phyloP scores from a whole-genome alignment of 1,140 invertebrate genomes.

The Ceratina australensis region DNA sequence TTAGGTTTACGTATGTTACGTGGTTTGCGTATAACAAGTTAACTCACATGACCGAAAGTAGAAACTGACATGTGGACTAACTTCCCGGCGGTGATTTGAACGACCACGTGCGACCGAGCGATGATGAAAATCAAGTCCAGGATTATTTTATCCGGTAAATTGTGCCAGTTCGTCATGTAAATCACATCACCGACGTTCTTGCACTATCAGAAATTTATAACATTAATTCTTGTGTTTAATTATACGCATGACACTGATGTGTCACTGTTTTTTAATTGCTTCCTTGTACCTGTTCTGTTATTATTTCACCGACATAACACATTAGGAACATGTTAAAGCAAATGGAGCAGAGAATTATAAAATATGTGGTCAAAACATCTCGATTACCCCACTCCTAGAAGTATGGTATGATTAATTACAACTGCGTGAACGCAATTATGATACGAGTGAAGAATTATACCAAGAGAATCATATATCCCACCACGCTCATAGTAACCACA shows the following conservation, averaged over 20 bases:
- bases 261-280: not conserved
- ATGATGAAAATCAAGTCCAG: conserved; percentile 61
- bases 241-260: no score
- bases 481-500: conserved; percentile 56
- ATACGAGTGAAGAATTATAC: conserved; percentile 13
- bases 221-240: conserved; percentile 3
- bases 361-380: conserved; percentile 27
- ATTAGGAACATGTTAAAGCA: conserved; percentile 66
- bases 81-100: conserved; percentile 64
- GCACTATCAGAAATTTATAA: conserved; percentile 48
- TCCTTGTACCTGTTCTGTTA: conserved; percentile 58
- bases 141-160: conserved; percentile 51
- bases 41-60: conserved; percentile 64
- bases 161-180: conserved; percentile 65
- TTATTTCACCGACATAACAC: conserved; percentile 65
- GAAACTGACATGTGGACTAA: conserved; percentile 58
- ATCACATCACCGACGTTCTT: conserved; percentile 56
- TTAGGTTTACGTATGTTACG: not conserved
- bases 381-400: conserved; percentile 59
- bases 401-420: not conserved
- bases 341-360: conserved; percentile 43
- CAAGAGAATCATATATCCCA: conserved; percentile 67
- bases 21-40: no score
- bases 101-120: conserved; percentile 49
- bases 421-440: not conserved